Percentiles rank a stretch among this genome's conserved stretches.
Evolutionary conservation across 2,888 invertebrate species (phyloP).

Genomic region (Linnaemya vulpina): DNA sequence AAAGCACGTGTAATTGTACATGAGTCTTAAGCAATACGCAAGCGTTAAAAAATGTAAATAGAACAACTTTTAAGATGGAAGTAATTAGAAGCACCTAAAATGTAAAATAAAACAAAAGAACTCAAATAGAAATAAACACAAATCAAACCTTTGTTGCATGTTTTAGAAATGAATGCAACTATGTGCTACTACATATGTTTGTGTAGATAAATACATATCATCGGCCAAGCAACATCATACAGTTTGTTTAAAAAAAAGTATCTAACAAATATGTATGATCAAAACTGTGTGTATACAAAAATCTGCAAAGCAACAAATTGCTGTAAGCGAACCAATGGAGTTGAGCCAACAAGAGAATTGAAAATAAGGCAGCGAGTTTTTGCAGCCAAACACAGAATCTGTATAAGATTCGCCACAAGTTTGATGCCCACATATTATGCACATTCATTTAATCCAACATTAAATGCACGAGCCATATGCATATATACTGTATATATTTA

Average conservation of each 20-base stretch:
- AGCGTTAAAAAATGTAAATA: slow-evolving; percentile 73
- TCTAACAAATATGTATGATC: background rate
- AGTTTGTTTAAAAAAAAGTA: background rate
- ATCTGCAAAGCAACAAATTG: slow-evolving; percentile 24
- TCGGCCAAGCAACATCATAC: slow-evolving; percentile 44
- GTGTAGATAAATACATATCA: background rate
- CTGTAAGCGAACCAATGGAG: slow-evolving; percentile 5
- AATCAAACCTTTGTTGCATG: slow-evolving; percentile 39
- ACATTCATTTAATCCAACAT: too few relatives aligned
- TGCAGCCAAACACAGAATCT: background rate
- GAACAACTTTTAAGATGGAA: slow-evolving; percentile 70
- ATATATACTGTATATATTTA: too few relatives aligned
- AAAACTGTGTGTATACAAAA: background rate
- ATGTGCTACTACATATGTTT: background rate
- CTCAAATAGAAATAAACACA: slow-evolving; percentile 33
- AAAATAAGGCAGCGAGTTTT: too few relatives aligned
- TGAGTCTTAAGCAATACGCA: slow-evolving; percentile 63
- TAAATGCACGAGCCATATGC: too few relatives aligned
- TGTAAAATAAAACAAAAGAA: slow-evolving; percentile 52
- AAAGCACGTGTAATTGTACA: slow-evolving; percentile 70
- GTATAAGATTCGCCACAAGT: too few relatives aligned
- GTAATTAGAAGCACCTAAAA: slow-evolving; percentile 60
- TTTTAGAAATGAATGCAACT: slow-evolving; percentile 15
- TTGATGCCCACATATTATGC: too few relatives aligned
- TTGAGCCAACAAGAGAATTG: background rate